A percentile compares a stretch with the other conserved stretches of the same genome.
phyloP scores from a whole-genome alignment of 1,140 invertebrate genomes.

The Diuraphis noxia region DNA sequence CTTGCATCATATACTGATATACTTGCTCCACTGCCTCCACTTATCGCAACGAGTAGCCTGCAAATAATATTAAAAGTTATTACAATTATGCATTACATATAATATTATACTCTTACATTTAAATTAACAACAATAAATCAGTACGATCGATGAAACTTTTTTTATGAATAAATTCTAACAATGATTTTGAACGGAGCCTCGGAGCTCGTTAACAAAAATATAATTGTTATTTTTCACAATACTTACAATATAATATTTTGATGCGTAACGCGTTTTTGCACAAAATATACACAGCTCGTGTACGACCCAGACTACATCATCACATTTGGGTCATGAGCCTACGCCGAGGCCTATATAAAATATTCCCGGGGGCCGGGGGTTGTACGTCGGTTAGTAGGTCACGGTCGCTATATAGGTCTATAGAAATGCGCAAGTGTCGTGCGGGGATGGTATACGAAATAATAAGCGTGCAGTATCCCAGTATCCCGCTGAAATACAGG shows the following conservation, averaged over 20 bases:
- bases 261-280: neutral
- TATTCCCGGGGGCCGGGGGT: constrained; percentile 40
- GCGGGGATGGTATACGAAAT: neutral
- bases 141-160: neutral
- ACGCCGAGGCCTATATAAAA: constrained; percentile 20
- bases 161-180: neutral
- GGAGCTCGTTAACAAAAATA: neutral
- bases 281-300: neutral
- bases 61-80: neutral
- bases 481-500: neutral
- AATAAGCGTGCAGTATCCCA: too few relatives aligned
- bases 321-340: constrained; percentile 36
- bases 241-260: neutral
- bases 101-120: neutral
- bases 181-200: too few relatives aligned
- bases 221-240: neutral
- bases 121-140: neutral
- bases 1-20: neutral
- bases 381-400: constrained; percentile 34
- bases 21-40: too few relatives aligned
- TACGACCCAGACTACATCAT: constrained; percentile 14
- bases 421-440: constrained; percentile 16
- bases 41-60: neutral
- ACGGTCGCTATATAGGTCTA: constrained; percentile 16
- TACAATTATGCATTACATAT: neutral